These are phyloP conservation scores for Heliocidaris tuberculata DNA, from an alignment of 35 echinoderm and acorn worm genomes.

Conservation along the genomic window DNA sequence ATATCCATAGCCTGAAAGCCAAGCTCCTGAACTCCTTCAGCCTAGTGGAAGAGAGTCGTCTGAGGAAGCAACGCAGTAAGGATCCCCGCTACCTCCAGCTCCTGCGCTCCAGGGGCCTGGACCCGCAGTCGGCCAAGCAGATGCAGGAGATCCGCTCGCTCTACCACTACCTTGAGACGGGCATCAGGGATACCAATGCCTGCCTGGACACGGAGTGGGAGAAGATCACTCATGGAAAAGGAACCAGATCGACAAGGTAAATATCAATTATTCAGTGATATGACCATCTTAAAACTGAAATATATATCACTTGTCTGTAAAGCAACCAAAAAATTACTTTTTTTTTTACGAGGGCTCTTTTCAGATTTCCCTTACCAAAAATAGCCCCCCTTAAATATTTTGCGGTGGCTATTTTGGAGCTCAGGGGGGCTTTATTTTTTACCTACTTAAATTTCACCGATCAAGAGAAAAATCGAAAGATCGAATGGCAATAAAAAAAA, in stretches of 20 bases:
- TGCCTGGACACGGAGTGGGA: slow-evolving; percentile 91
- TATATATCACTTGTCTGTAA: no score
- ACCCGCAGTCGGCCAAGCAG: slow-evolving; percentile 75
- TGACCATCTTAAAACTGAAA: no score
- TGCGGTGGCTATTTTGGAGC: no score
- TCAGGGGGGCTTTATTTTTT: no score
- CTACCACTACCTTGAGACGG: slow-evolving; percentile 77
- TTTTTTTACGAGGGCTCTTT: no score
- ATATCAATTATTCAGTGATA: no score
- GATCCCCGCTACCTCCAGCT: slow-evolving; percentile 88
- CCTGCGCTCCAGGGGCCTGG: slow-evolving; percentile 73
- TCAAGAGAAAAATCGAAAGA: no score
- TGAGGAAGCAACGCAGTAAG: slow-evolving; percentile 66
- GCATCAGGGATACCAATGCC: slow-evolving; percentile 71
- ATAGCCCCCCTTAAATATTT: no score
- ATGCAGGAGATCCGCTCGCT: slow-evolving; percentile 75
- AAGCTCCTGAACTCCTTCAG: slow-evolving; percentile 76
- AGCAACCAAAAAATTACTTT: no score
- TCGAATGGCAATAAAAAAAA: no score
- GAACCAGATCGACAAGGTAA: slow-evolving; percentile 25
- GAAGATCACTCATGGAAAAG: slow-evolving; percentile 54
- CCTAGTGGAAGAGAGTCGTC: slow-evolving; percentile 75
- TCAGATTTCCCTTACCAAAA: no score
- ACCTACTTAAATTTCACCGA: no score
- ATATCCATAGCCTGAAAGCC: slow-evolving; percentile 75